Percentiles rank a stretch among this genome's conserved stretches.
These are phyloP conservation scores for Sander lucioperca DNA, from an alignment of 2,113 vertebrate species.

Conservation along the genomic window DNA sequence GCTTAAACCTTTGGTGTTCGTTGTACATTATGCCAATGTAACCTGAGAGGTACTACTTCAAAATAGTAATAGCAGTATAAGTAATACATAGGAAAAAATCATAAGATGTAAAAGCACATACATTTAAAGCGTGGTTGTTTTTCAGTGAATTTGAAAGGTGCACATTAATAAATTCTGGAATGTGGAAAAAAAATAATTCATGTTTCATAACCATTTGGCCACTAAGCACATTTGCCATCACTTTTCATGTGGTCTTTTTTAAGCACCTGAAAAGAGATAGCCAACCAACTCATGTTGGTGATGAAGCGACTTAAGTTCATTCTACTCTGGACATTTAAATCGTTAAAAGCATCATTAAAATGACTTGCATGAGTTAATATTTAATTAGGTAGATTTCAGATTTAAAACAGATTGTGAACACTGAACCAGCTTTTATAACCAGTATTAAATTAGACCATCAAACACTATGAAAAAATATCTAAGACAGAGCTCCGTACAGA, in stretches of 20 bases:
- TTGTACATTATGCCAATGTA: too few species aligned
- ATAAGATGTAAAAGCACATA: too few species aligned
- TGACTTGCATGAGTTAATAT: neutral
- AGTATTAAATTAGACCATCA: too few species aligned
- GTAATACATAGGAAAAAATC: neutral
- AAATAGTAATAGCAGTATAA: neutral
- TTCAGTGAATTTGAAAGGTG: neutral
- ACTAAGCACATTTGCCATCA: too few species aligned
- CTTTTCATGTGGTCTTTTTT: neutral
- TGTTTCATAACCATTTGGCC: neutral
- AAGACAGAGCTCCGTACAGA: too few species aligned
- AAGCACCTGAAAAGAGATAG: neutral
- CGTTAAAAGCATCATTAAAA: conserved; percentile 8
- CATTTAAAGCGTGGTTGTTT: neutral
- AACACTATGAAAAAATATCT: too few species aligned
- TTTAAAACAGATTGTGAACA: neutral
- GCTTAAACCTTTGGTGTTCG: neutral
- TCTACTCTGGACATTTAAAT: conserved; percentile 17
- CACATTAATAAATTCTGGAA: neutral
- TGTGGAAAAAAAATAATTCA: neutral
- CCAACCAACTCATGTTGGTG: neutral
- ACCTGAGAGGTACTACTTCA: neutral
- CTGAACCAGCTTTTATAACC: neutral
- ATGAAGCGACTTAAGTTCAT: conserved; percentile 7
- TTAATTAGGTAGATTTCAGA: too few species aligned